phyloP scores from a whole-genome alignment of 2,113 vertebrate species.

The Gopherus flavomarginatus region DNA sequence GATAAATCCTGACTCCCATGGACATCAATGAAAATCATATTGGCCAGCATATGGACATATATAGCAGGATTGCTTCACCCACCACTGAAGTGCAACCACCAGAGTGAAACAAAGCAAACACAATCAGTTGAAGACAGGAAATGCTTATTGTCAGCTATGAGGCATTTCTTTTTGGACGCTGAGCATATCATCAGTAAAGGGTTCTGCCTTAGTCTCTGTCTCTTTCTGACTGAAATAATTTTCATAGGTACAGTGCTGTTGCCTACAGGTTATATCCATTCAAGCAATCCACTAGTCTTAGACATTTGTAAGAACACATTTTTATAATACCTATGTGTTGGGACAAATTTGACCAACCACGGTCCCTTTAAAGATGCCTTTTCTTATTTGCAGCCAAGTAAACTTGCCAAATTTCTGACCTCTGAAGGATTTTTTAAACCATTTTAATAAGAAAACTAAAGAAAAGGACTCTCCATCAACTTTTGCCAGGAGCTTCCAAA shows the following conservation, averaged over 20 bases:
- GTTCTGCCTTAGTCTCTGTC: not conserved
- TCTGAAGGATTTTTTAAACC: not conserved
- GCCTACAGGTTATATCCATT: not conserved
- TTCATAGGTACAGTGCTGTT: not conserved
- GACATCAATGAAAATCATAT: not conserved
- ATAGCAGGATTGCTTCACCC: accelerated
- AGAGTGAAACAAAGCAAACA: not conserved
- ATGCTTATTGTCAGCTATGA: not conserved
- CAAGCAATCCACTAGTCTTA: not conserved
- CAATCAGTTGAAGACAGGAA: not conserved
- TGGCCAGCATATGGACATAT: not conserved
- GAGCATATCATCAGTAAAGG: not conserved
- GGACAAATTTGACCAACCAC: not conserved
- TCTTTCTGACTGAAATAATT: not conserved
- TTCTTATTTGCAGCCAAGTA: not conserved
- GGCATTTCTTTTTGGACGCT: not conserved
- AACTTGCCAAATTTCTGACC: not conserved
- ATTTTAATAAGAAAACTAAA: slow-evolving; percentile 12
- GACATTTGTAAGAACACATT: not conserved
- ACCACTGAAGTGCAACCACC: not conserved
- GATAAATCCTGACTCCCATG: not conserved
- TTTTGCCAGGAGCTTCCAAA: not conserved
- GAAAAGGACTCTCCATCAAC: not conserved
- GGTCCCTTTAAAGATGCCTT: not conserved
- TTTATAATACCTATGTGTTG: not conserved